A percentile compares a stretch with the other conserved stretches of the same genome.
These are phyloP conservation scores for Tetragonula carbonaria DNA, from an alignment of 2,888 invertebrate genomes.

Conservation along the genomic window DNA sequence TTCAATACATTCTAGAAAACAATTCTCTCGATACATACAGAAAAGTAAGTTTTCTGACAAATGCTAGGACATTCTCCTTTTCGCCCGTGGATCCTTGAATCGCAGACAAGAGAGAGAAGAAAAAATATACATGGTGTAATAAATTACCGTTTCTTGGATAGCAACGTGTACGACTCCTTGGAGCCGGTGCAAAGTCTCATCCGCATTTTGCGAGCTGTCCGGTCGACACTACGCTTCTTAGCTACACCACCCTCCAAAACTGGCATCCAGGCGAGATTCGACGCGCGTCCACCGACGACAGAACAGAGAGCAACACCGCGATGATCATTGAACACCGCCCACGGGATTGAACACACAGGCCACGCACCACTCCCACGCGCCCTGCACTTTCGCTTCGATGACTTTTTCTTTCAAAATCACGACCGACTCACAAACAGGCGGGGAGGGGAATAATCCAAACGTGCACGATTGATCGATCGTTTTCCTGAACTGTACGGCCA, in stretches of 20 bases:
- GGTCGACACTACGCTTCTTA: slow-evolving; percentile 76
- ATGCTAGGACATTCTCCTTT: too few relatives aligned
- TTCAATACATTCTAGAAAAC: too few relatives aligned
- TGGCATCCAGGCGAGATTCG: slow-evolving; percentile 77
- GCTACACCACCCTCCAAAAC: slow-evolving; percentile 80
- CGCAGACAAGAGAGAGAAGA: neutral
- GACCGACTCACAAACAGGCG: neutral
- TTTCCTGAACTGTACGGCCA: neutral
- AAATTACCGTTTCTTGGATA: slow-evolving; percentile 82
- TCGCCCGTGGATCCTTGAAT: neutral
- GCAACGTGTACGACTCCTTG: slow-evolving; percentile 82
- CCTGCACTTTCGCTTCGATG: slow-evolving; percentile 9
- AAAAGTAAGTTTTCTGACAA: too few relatives aligned
- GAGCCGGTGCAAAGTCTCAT: slow-evolving; percentile 82
- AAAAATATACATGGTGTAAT: neutral
- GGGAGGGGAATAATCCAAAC: slow-evolving; percentile 37
- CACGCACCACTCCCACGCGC: slow-evolving; percentile 52
- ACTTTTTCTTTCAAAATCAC: neutral
- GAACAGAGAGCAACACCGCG: slow-evolving; percentile 31
- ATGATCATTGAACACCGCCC: slow-evolving; percentile 60
- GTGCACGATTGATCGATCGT: slow-evolving; percentile 62
- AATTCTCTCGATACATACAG: too few relatives aligned
- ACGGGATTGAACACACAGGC: slow-evolving; percentile 25
- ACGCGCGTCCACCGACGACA: slow-evolving; percentile 40
- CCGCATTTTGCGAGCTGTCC: slow-evolving; percentile 78